phyloP scores from a whole-genome alignment of 1,140 invertebrate species.

The Anoplophora glabripennis region DNA sequence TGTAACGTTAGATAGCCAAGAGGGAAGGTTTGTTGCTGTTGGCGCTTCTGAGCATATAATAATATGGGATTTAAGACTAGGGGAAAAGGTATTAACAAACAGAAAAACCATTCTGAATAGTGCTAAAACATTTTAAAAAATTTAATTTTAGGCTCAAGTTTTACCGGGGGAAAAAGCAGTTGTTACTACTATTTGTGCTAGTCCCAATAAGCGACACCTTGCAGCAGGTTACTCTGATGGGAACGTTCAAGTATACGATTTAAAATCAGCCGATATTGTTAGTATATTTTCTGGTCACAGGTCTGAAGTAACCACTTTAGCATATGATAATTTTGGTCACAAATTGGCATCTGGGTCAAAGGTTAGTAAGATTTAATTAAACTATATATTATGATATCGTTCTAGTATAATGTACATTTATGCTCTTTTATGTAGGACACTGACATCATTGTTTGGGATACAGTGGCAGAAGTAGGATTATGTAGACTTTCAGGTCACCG shows the following conservation, averaged over 20 bases:
- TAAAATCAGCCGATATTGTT: constrained; percentile 64
- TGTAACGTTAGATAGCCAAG: constrained; percentile 69
- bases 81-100: constrained; percentile 70
- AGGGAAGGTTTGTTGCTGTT: constrained; percentile 80
- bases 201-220: constrained; percentile 70
- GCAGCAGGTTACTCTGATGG: constrained; percentile 93
- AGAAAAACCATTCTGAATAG: background rate
- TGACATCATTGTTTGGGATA: constrained; percentile 93
- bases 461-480: constrained; percentile 85
- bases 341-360: constrained; percentile 83
- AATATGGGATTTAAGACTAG: constrained; percentile 89
- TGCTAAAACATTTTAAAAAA: constrained; percentile 8
- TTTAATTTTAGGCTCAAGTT: constrained; percentile 60
- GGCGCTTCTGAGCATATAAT: constrained; percentile 90
- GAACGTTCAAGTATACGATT: constrained; percentile 78
- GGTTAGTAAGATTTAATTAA: constrained; percentile 53
- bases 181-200: constrained; percentile 70
- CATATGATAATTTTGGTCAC: constrained; percentile 77
- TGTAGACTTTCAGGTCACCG: constrained; percentile 91
- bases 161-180: constrained; percentile 73
- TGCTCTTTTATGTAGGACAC: constrained; percentile 67
- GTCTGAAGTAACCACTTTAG: constrained; percentile 77
- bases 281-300: constrained; percentile 87
- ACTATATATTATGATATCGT: background rate
- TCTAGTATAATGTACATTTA: constrained; percentile 2